A percentile compares a stretch with the other conserved stretches of the same genome.
Evolutionary conservation across 1,140 invertebrate species (phyloP).

Genomic region (Pseudomyrmex sp.): DNA sequence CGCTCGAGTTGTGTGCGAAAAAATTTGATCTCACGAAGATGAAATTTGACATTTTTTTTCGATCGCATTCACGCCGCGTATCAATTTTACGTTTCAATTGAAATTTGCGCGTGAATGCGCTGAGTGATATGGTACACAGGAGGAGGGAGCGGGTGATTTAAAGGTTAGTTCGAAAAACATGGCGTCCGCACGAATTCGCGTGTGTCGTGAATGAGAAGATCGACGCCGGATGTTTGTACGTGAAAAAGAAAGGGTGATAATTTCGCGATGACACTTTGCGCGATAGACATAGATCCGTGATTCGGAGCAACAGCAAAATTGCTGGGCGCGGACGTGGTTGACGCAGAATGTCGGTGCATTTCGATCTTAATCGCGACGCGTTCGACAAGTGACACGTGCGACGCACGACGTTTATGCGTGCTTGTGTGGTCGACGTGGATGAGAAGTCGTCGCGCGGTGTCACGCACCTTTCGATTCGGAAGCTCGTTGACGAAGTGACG

Average conservation of each 20-base stretch:
- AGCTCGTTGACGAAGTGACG: slow-evolving; percentile 51
- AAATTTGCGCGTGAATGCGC: too few species aligned
- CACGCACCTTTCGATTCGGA: slow-evolving; percentile 31
- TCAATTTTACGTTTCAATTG: too few species aligned
- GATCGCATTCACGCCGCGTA: background rate
- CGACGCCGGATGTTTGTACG: slow-evolving; percentile 11
- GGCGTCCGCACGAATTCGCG: slow-evolving; percentile 1
- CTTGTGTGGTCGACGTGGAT: slow-evolving; percentile 46
- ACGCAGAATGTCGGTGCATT: slow-evolving; percentile 26
- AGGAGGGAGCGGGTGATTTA: background rate
- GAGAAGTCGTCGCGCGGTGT: slow-evolving; percentile 27
- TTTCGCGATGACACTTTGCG: background rate
- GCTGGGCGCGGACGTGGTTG: background rate
- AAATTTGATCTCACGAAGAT: background rate
- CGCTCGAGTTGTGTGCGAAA: background rate
- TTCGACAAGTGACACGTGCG: slow-evolving; percentile 55
- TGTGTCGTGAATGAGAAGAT: background rate
- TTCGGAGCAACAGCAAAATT: background rate
- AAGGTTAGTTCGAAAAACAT: slow-evolving; percentile 8
- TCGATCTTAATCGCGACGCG: background rate
- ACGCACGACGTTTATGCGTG: slow-evolving; percentile 34
- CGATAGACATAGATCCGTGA: background rate
- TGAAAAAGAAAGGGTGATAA: background rate
- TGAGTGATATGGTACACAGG: too few species aligned
- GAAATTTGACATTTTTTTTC: background rate